Base-by-base conservation (phyloP, 2,888 invertebrate genomes). In the Mythimna ferrago region DNA sequence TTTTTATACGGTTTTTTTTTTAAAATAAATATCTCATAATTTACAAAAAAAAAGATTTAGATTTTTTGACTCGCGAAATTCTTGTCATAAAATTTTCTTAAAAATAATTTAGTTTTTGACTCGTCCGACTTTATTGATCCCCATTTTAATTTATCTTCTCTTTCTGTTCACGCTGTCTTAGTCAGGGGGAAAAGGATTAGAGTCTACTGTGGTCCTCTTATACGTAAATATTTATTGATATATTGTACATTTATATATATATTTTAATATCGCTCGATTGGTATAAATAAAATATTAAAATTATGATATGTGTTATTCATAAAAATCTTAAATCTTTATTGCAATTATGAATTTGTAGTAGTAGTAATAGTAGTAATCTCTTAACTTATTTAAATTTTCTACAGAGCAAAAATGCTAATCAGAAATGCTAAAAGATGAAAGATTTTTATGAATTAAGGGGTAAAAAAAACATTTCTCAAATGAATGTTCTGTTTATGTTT, bases 91-190 rank as follows among this genome's bases (percentile, higher is more conserved):
- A 48, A 48, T 5, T 11, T 41, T 41, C 41, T 41, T 2, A 41
- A 41, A 41, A 41, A 41, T 3, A 41, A 16, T 14, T 14, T 14
- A 6, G 0, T 48, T 48, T 48, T 48, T 6, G 16, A 48, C 48
- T 48, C 16, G 48, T 48, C 48, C 26, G 32, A 70, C 35, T 32
- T 57, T 54, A n/a, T 56, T 68, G 65, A 70, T 38, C 71, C 69
- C 71, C 70, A 60, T 71, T 81, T 81, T 82, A 82, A 86, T 89
- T 85, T 88, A 78, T 66, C 82, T 87, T 93, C 84, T 92, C 88
- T 93, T 93, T 94, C 87, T 94, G 94, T 95, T 93, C 94, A 94
- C 93, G 95, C 94, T 86, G 87, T 80, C 93, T 82, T 91, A 95
- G 95, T 92, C 82, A 91, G 88, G 89, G 93, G 93, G 84, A 91